Base-by-base conservation (phyloP, 2,888 invertebrate genomes). In the Diogma glabrata region DNA sequence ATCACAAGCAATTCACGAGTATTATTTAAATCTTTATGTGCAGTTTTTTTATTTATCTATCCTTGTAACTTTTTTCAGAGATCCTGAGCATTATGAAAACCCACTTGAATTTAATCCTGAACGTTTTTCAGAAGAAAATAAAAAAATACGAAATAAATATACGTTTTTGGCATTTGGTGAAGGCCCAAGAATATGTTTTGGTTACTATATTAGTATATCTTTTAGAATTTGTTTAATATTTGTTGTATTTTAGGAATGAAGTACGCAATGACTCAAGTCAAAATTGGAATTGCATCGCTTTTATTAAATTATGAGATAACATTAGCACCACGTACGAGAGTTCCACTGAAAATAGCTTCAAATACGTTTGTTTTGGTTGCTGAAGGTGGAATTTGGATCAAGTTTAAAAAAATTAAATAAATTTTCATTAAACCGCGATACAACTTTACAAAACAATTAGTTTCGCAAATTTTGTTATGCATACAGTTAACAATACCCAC, bases 91-190 rank as follows among this genome's bases (percentile, higher is more conserved):
- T 49, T 54, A 22, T 40, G 30, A 47, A 2, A 28, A 54, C 40
- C 52, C 54, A 4, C n/a, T 30, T 1, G 12, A 51, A 36, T 54
- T 54, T 20, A 30, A 51, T 36, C 52, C 52, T 4, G 54, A 54
- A 4, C 36, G 54, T 7, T 54, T 52, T 47, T 16, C 38, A 10
- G 22, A 45, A 16, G 50, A 51, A 49, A 51, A 52, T 45, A 54
- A 54, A n/a, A 14, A 45, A 8, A 52, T 46, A 16, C 48, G 36
- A 12, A 52, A 54, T 46, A 43, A 47, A 19, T 51, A 51, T 22
- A 40, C 51, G 5, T 54, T 48, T n/a, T 19, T 52, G 20, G 48
- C 52, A 3, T 54, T 54, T 38, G 51, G 52, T 12, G 17, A 23
- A 5, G 54, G 54, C 9, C 54, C 52, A 1, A 14, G 51, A 22